Evolutionary conservation across 2,113 vertebrate genomes (phyloP).

Genomic region (Syngnathus scovelli): DNA sequence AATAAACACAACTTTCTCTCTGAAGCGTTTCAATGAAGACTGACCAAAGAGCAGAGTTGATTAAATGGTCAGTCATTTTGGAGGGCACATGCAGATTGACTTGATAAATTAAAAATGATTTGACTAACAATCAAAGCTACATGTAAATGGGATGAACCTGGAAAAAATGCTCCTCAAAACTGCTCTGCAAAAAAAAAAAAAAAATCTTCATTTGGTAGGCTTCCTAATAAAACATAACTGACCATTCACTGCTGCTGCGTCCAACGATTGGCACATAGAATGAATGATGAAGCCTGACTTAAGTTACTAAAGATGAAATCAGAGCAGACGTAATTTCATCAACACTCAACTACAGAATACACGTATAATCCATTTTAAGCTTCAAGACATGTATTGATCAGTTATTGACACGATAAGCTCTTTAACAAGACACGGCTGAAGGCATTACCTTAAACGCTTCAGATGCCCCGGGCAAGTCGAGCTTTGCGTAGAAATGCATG

Average conservation of each 20-base stretch:
- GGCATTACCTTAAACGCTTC: constrained; percentile 28
- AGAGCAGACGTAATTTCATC: constrained; percentile 45
- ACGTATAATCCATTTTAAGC: constrained; percentile 55
- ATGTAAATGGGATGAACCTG: no score
- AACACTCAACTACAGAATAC: constrained; percentile 36
- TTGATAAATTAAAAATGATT: no score
- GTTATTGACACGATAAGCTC: constrained; percentile 52
- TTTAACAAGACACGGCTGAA: constrained; percentile 42
- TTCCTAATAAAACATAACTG: background rate
- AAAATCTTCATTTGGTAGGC: no score
- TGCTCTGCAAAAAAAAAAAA: no score
- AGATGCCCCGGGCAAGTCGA: background rate
- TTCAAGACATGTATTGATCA: constrained; percentile 62
- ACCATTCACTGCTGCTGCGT: background rate
- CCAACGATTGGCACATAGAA: no score
- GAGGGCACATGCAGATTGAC: no score
- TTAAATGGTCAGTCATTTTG: no score
- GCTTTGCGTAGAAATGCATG: background rate
- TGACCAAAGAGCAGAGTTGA: no score
- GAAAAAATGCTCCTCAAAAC: no score
- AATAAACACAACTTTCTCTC: no score
- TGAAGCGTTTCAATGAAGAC: no score
- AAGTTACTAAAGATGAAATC: constrained; percentile 62
- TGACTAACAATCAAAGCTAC: no score
- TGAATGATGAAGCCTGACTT: constrained; percentile 32